Conservation (phyloP, 2,797 vertebrate genomes). For the Microctenopoma stevenorrisi region DNA sequence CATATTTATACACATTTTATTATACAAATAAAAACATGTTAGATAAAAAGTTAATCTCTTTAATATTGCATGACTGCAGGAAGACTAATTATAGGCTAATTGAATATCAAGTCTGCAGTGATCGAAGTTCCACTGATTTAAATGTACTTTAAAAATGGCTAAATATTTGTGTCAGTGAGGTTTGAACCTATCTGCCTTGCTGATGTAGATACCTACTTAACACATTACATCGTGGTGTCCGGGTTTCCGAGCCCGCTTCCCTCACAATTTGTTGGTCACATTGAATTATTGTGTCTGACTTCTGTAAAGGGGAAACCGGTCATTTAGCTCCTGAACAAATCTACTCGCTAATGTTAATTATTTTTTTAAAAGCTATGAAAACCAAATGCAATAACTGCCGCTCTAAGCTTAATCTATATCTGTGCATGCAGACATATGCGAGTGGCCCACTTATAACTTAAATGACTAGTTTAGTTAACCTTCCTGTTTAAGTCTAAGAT, state of each 20-base stretch:
- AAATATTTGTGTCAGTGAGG: too few species aligned
- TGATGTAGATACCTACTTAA: neutral
- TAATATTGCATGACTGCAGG: slow-evolving; percentile 13
- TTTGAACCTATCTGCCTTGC: too few species aligned
- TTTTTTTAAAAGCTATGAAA: slow-evolving; percentile 52
- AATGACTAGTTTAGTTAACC: slow-evolving; percentile 89
- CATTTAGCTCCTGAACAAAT: slow-evolving; percentile 22
- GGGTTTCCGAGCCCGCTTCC: neutral
- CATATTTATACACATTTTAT: too few species aligned
- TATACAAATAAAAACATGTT: too few species aligned
- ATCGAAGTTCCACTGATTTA: too few species aligned
- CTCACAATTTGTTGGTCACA: neutral
- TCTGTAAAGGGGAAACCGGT: slow-evolving; percentile 31
- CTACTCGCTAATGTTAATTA: slow-evolving; percentile 29
- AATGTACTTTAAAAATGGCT: too few species aligned
- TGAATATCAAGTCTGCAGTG: slow-evolving; percentile 15
- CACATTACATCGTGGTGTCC: neutral
- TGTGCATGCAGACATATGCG: slow-evolving; percentile 64
- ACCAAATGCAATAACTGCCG: slow-evolving; percentile 32
- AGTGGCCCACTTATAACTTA: slow-evolving; percentile 86
- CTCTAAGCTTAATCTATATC: slow-evolving; percentile 48
- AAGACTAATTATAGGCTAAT: slow-evolving; percentile 9
- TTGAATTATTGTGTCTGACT: slow-evolving; percentile 10
- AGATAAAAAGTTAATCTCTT: neutral
- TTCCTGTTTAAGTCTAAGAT: slow-evolving; percentile 83